Conservation (phyloP, 1,140 invertebrate species). For the Drosophila lowei region DNA sequence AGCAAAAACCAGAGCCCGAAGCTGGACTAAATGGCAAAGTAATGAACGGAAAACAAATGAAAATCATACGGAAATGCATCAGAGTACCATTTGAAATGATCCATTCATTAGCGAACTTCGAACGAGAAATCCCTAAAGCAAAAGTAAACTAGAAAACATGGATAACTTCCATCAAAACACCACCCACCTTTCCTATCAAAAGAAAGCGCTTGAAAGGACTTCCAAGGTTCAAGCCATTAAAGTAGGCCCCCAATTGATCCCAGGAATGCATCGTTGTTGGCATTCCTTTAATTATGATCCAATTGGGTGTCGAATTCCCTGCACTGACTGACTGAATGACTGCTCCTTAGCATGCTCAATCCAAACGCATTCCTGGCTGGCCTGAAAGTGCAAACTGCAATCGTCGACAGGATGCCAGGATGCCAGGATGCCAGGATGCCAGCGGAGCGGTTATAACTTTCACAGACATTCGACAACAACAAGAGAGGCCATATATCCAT, state of each 20-base stretch:
- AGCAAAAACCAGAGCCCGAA: background rate
- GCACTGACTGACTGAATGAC: background rate
- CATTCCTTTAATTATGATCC: constrained; percentile 25
- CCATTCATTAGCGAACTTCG: too few species aligned
- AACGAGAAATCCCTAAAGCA: too few species aligned
- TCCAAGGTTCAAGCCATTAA: too few species aligned
- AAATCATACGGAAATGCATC: too few species aligned
- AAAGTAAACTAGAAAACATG: too few species aligned
- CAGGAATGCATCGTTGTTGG: too few species aligned
- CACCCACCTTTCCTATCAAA: too few species aligned
- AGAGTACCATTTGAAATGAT: too few species aligned
- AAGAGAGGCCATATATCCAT: background rate
- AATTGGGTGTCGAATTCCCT: constrained; percentile 28
- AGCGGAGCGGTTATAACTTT: constrained; percentile 19
- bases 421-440: background rate
- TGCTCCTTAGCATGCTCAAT: background rate
- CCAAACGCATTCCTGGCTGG: constrained; percentile 9
- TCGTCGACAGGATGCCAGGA: constrained; percentile 9
- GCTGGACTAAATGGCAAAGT: background rate
- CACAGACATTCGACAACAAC: background rate
- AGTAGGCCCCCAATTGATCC: too few species aligned
- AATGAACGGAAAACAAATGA: too few species aligned
- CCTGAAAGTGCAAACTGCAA: constrained; percentile 6
- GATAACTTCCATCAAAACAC: too few species aligned
- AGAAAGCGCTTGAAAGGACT: too few species aligned